These are phyloP conservation scores for Diplazon laetatorius DNA, from an alignment of 2,888 invertebrate genomes.

Conservation along the genomic window DNA sequence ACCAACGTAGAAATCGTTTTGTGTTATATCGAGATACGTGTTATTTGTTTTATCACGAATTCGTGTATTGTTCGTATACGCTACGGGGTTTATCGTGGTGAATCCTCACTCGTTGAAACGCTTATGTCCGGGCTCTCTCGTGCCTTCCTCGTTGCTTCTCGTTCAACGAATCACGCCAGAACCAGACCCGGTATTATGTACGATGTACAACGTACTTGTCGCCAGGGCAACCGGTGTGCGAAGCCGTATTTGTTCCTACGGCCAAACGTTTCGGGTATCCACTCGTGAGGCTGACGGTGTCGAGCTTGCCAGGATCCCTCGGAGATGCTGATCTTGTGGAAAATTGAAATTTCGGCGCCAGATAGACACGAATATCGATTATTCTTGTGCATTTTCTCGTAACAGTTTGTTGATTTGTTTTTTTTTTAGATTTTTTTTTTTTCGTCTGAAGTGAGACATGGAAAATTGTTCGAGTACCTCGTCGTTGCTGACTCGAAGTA, in stretches of 20 bases:
- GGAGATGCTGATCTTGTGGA: conserved; percentile 16
- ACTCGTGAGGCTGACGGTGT: conserved; percentile 1
- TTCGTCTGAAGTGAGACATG: too few species aligned
- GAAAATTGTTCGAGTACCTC: neutral
- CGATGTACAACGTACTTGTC: conserved; percentile 21
- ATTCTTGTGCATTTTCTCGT: neutral
- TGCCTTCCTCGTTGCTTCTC: neutral
- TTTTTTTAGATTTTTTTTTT: too few species aligned
- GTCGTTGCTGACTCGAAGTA: neutral
- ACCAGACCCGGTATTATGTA: conserved; percentile 17
- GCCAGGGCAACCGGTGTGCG: neutral
- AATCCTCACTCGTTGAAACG: neutral
- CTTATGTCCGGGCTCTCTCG: neutral
- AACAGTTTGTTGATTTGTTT: too few species aligned
- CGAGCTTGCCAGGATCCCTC: too few species aligned
- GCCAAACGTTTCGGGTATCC: neutral
- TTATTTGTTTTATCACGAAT: conserved; percentile 62
- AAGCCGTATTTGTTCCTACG: neutral
- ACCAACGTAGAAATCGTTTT: conserved; percentile 40
- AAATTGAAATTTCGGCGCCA: conserved; percentile 12
- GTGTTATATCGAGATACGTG: conserved; percentile 52
- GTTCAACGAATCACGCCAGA: conserved; percentile 5
- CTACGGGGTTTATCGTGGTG: conserved; percentile 12
- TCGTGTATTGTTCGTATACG: conserved; percentile 44
- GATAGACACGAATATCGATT: neutral